A percentile compares a stretch with the other conserved stretches of the same genome.
Conservation (phyloP, 2,888 invertebrate species). For the Eupithecia dodoneata region DNA sequence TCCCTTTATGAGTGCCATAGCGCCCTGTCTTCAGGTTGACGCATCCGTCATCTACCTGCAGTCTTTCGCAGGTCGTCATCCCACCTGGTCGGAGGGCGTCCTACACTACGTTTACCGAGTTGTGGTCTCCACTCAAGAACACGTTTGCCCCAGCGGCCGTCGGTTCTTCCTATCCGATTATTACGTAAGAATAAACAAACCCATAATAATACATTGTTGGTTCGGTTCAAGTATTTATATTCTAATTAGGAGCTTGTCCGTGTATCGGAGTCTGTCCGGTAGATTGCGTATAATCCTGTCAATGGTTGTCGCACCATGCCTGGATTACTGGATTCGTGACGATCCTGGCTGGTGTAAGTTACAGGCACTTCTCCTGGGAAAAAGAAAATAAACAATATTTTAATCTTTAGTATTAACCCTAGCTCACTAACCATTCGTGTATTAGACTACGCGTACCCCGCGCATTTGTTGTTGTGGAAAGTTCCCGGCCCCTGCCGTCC, state of each 20-base stretch:
- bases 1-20: no score
- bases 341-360: slow-evolving; percentile 49
- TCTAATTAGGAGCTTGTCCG: slow-evolving; percentile 49
- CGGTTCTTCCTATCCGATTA: neutral
- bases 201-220: neutral
- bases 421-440: no score
- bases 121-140: no score
- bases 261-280: slow-evolving; percentile 55
- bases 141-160: no score
- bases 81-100: no score
- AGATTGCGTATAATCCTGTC: slow-evolving; percentile 65
- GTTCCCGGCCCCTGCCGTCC: no score
- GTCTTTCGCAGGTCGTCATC: no score
- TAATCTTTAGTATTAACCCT: neutral
- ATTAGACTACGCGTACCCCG: no score
- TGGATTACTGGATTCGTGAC: slow-evolving; percentile 71
- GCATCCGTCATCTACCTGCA: no score
- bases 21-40: no score
- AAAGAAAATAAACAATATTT: neutral
- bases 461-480: no score
- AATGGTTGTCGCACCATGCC: slow-evolving; percentile 73
- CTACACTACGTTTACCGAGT: no score
- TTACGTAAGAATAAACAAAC: neutral
- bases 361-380: slow-evolving; percentile 17
- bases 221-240: slow-evolving; percentile 6